A percentile compares a stretch with the other conserved stretches of the same genome.
Conservation (phyloP, 2,113 vertebrate species). For the Rhinoptilus africanus region DNA sequence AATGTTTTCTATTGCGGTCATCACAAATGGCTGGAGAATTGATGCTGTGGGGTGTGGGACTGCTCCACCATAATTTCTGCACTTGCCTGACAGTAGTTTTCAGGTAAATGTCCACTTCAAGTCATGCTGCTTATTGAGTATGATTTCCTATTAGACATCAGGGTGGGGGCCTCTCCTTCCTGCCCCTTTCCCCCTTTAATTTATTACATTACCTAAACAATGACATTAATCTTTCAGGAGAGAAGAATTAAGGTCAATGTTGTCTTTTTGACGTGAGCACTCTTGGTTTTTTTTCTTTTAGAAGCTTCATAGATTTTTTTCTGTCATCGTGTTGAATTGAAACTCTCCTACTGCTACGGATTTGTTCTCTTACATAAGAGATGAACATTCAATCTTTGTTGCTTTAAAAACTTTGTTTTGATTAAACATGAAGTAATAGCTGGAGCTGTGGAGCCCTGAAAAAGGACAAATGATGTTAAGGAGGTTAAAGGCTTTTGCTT, state of each 20-base stretch:
- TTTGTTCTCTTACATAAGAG: neutral
- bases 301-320: neutral
- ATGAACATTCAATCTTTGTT: neutral
- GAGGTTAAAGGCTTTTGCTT: neutral
- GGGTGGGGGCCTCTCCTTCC: neutral
- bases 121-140: neutral
- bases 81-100: neutral
- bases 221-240: neutral
- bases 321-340: neutral
- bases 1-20: neutral
- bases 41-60: neutral
- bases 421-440: neutral
- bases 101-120: neutral
- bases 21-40: neutral
- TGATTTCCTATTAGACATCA: neutral
- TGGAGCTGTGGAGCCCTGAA: neutral
- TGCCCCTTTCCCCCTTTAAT: accelerated
- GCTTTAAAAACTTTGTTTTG: neutral
- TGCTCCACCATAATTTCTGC: neutral
- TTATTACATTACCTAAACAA: neutral
- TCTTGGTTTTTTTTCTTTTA: neutral
- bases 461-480: neutral
- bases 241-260: neutral
- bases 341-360: neutral
- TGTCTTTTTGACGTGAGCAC: neutral